Evolutionary conservation across 2,888 invertebrate genomes (phyloP).

Genomic region (Hipparchia sbordonii): DNA sequence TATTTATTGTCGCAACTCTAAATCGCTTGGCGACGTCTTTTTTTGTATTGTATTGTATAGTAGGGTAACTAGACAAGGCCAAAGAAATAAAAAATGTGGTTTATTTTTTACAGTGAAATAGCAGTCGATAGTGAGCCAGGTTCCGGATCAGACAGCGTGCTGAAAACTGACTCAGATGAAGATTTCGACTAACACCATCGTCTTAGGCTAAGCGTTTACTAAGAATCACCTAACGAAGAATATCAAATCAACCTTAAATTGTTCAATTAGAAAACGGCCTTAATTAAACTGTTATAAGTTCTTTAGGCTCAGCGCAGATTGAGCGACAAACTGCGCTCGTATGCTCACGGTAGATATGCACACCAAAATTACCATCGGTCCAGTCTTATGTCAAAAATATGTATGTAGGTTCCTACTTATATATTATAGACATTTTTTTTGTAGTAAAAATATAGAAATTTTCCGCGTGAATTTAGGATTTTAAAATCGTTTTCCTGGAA

Average conservation of each 20-base stretch:
- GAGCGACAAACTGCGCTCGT: neutral
- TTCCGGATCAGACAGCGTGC: constrained; percentile 76
- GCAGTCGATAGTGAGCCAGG: constrained; percentile 74
- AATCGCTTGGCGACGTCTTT: too few species aligned
- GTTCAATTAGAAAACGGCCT: constrained; percentile 9
- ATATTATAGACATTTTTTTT: too few species aligned
- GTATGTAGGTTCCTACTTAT: too few species aligned
- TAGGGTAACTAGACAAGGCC: too few species aligned
- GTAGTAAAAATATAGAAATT: neutral
- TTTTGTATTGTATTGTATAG: too few species aligned
- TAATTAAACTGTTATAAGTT: neutral
- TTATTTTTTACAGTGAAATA: constrained; percentile 57
- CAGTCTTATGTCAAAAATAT: too few species aligned
- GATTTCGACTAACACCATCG: constrained; percentile 65
- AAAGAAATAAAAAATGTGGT: too few species aligned
- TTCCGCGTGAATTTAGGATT: neutral
- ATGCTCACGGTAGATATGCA: neutral
- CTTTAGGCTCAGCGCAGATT: neutral
- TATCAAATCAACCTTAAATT: constrained; percentile 9
- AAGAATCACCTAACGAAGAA: constrained; percentile 9
- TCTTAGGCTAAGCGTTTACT: constrained; percentile 17
- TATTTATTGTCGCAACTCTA: too few species aligned
- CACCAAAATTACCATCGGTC: neutral
- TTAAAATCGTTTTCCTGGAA: neutral
- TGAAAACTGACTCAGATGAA: constrained; percentile 78